Percentiles rank a stretch among this genome's conserved stretches.
Conservation (phyloP, 2,797 vertebrate species). For the Myotis daubentonii region DNA sequence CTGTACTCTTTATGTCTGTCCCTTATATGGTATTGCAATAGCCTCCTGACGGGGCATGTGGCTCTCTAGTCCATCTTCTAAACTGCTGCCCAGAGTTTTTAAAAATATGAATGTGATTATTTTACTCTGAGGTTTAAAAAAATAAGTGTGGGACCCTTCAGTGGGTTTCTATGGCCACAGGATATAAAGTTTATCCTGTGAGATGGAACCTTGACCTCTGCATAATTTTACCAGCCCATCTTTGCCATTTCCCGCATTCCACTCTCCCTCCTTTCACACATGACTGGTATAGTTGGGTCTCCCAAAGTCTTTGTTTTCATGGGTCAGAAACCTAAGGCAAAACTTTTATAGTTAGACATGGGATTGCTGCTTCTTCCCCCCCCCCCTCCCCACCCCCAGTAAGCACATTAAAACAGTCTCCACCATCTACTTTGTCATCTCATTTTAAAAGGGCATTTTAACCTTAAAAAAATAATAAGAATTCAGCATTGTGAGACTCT, state of each 20-base stretch:
- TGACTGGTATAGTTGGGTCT: background rate
- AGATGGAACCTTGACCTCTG: background rate
- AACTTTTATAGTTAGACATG: background rate
- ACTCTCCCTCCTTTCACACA: background rate
- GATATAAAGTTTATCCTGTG: background rate
- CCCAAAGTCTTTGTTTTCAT: background rate
- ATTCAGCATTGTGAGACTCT: background rate
- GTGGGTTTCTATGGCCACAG: background rate
- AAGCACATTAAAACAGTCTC: background rate
- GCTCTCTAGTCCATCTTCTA: background rate
- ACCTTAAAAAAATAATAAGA: background rate
- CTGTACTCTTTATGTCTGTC: background rate
- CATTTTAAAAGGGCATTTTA: background rate
- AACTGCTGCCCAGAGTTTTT: background rate
- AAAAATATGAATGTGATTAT: slow-evolving; percentile 3
- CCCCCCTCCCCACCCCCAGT: background rate
- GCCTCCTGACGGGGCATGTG: background rate
- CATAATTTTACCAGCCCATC: background rate
- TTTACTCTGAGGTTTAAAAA: background rate
- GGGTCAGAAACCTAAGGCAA: slow-evolving; percentile 3
- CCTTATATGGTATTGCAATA: background rate
- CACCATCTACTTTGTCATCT: background rate
- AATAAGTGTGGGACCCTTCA: background rate
- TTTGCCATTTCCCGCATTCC: slow-evolving; percentile 35
- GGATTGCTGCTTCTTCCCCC: background rate